These are phyloP conservation scores for Phaedon cochleariae DNA, from an alignment of 2,888 invertebrate species.

Conservation along the genomic window DNA sequence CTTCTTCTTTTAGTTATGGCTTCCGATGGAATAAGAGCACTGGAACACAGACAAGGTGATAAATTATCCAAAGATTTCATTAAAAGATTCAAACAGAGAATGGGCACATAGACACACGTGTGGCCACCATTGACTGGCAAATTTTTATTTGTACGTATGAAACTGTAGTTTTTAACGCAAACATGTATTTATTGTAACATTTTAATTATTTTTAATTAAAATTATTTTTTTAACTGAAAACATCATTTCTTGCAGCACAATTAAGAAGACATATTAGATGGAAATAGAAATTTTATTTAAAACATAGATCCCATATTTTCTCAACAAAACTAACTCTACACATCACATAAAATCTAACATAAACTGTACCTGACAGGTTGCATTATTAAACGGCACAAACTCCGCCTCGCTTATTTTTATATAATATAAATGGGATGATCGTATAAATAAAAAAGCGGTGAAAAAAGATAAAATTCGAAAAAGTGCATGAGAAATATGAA, in stretches of 20 bases:
- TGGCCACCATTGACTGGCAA: too few relatives aligned
- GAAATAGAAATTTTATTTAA: not conserved
- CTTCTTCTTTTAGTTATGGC: slow-evolving; percentile 61
- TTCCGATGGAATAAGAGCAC: slow-evolving; percentile 76
- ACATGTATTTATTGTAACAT: not conserved
- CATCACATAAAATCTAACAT: not conserved
- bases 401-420: not conserved
- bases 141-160: too few relatives aligned
- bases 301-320: not conserved
- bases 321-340: not conserved
- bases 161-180: too few relatives aligned
- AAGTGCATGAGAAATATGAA: not conserved
- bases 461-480: not conserved
- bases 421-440: not conserved
- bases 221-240: not conserved
- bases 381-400: too few relatives aligned
- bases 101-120: slow-evolving; percentile 48
- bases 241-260: not conserved
- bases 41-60: slow-evolving; percentile 86
- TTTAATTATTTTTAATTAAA: not conserved
- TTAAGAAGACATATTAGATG: not conserved
- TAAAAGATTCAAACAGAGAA: slow-evolving; percentile 78
- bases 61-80: slow-evolving; percentile 89
- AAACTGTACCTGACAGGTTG: not conserved
- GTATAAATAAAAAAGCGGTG: not conserved